Evolutionary conservation across 2,888 invertebrate genomes (phyloP).

Genomic region (Spatulosminthurus flaviceps): DNA sequence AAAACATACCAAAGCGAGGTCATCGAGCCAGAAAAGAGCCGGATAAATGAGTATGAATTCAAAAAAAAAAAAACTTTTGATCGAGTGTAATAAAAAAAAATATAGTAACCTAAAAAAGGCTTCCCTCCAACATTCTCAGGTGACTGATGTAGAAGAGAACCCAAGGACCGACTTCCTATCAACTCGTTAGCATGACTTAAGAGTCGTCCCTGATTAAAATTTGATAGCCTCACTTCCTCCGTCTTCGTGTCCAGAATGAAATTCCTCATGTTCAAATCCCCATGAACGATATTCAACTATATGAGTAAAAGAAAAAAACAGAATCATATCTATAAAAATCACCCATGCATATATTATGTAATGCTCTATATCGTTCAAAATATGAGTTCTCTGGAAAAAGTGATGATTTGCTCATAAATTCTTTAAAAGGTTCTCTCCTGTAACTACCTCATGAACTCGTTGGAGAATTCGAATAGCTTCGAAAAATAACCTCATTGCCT

Average conservation of each 20-base stretch:
- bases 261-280: slow-evolving; percentile 81
- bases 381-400: too few relatives aligned
- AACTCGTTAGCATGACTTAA: slow-evolving; percentile 77
- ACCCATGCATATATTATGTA: too few relatives aligned
- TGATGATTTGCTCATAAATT: slow-evolving; percentile 44
- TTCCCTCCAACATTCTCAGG: slow-evolving; percentile 81
- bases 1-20: too few relatives aligned
- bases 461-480: slow-evolving; percentile 79
- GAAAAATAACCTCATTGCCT: slow-evolving; percentile 78
- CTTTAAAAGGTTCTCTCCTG: too few relatives aligned
- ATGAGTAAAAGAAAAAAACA: too few relatives aligned
- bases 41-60: too few relatives aligned
- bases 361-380: too few relatives aligned
- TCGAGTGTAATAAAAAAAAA: slow-evolving; percentile 15
- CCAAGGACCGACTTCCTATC: too few relatives aligned
- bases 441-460: slow-evolving; percentile 78
- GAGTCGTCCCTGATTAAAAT: slow-evolving; percentile 81
- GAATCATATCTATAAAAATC: too few relatives aligned
- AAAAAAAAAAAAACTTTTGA: too few relatives aligned
- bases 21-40: too few relatives aligned
- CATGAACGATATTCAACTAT: slow-evolving; percentile 79
- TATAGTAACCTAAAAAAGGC: slow-evolving; percentile 73
- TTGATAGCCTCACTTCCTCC: slow-evolving; percentile 73
- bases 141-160: slow-evolving; percentile 83
- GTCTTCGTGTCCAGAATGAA: slow-evolving; percentile 77